Evolutionary conservation across 2,888 invertebrate species (phyloP), one percentile per base, ranked within the genome.

Genomic region (Sisyra nigra): DNA sequence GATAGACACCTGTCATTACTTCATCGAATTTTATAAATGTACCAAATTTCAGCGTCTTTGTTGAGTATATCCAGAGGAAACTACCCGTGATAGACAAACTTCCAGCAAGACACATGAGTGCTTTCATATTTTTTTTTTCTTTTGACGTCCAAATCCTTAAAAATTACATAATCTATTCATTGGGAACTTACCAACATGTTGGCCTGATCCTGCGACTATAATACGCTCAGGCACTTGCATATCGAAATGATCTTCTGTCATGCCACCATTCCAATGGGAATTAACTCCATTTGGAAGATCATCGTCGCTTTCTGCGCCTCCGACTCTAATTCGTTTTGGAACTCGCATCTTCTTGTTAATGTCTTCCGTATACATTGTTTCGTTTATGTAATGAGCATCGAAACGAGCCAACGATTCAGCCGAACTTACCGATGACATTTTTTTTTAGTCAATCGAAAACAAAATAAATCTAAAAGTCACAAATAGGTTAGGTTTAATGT

Each of bases 171-270:
- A 24, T 7, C 24, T 24, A 7, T 3, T 24, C 24, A n/a, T 24
- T 40, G 29, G 6, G 14, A n/a, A 34, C 53, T 56, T 58, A 72
- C 74, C 74, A 55, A 74, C 54, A 59, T 76, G 75, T 58, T 79
- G 75, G 54, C 76, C 75, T 61, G 78, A 76, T 58, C 93, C 93
- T 53, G 83, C 74, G 38, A 93, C 83, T 51, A 93, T 71, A 59
- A 94, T 93, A 57, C 91, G 75, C 56, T 93, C 93, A 2, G 93
- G 93, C 31, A 94, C 92, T 57, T 81, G 81, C 93, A 93, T 93
- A 53, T 83, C 80, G 60, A 84, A 78, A 63, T 82, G 83, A 47
- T 70, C 69, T 57, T 73, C 72, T 47, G 70, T 69, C 57, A 73
- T 72, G 51, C 71, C 69, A 80, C 80, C 80, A 34, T 69, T 52